phyloP scores from a whole-genome alignment of 2,113 vertebrate genomes.

The Dasyprocta punctata region DNA sequence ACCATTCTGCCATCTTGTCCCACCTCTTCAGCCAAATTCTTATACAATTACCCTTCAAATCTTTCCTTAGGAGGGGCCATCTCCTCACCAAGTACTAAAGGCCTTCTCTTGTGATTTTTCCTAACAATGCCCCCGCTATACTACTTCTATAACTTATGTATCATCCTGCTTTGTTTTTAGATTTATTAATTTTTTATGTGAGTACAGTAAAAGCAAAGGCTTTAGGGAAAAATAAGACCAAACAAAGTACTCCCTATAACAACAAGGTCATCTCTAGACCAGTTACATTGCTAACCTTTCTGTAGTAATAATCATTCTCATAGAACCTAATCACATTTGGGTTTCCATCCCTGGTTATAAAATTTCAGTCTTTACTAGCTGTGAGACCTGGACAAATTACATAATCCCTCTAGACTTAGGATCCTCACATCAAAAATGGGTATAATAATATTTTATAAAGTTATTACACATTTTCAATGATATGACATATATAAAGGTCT shows the following conservation, averaged over 20 bases:
- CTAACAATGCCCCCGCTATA: neutral
- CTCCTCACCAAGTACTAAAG: neutral
- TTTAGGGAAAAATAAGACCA: neutral
- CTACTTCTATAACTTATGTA: neutral
- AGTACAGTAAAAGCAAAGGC: neutral
- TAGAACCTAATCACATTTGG: neutral
- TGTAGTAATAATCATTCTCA: neutral
- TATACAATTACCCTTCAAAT: neutral
- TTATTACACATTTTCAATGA: slow-evolving; percentile 23
- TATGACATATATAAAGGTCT: neutral
- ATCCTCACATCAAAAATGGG: neutral
- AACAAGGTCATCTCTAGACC: neutral
- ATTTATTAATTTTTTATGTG: neutral
- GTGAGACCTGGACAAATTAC: neutral
- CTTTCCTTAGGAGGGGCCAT: neutral
- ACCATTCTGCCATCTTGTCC: no score
- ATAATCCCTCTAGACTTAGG: neutral
- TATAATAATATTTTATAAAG: slow-evolving; percentile 3
- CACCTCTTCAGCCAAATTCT: no score
- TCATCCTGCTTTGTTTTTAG: neutral
- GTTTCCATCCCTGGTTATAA: neutral
- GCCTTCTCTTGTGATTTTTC: neutral
- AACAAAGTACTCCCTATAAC: neutral
- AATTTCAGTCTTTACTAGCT: neutral
- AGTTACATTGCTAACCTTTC: neutral